Conservation (phyloP, 1,140 invertebrate genomes). For the Brachionus paranguensis region DNA sequence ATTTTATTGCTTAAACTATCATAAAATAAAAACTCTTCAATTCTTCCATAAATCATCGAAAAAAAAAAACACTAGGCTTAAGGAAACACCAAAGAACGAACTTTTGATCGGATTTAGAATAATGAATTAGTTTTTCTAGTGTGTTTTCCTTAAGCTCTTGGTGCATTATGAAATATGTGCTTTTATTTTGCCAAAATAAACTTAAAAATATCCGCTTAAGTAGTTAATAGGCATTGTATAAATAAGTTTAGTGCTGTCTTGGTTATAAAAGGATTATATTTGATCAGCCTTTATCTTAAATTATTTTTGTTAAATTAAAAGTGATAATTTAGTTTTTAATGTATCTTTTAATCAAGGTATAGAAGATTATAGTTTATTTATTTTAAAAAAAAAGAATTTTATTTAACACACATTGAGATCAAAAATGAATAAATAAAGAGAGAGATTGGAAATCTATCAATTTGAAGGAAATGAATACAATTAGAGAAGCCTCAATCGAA, state of each 20-base stretch:
- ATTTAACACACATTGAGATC: neutral
- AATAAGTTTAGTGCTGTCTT: neutral
- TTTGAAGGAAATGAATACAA: slow-evolving; percentile 19
- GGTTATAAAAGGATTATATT: neutral
- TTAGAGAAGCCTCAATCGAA: slow-evolving; percentile 3
- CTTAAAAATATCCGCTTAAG: neutral
- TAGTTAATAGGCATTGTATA: neutral
- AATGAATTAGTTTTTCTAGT: neutral
- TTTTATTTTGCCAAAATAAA: neutral
- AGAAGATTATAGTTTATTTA: neutral
- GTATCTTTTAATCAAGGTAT: neutral
- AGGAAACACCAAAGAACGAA: neutral
- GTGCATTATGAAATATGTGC: neutral
- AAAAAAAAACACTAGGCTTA: neutral
- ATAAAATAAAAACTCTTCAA: neutral
- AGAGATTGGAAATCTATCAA: neutral
- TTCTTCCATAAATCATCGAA: neutral
- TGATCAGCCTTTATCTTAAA: neutral
- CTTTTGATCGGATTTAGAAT: neutral
- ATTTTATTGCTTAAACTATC: neutral
- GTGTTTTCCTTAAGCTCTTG: neutral
- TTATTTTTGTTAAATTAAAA: neutral
- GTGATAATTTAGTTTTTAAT: neutral
- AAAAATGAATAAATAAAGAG: neutral
- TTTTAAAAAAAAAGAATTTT: neutral